These are phyloP conservation scores for Latheticus oryzae DNA, from an alignment of 2,888 invertebrate species.

Conservation along the genomic window DNA sequence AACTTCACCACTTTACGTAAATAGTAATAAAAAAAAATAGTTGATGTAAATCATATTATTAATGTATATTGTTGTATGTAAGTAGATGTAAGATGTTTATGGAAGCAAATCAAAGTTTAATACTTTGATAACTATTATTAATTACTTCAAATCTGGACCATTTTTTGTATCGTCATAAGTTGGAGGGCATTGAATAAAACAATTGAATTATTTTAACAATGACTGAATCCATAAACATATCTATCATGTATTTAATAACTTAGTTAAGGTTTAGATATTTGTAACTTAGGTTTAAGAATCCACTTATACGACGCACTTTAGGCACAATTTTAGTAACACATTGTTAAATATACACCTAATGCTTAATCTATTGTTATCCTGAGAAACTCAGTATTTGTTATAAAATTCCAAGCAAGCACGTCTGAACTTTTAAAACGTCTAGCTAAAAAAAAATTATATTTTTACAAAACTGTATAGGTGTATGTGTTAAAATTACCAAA, in stretches of 20 bases:
- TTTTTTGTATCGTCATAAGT: slow-evolving; percentile 20
- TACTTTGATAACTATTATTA: no score
- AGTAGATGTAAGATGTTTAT: no score
- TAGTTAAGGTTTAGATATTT: slow-evolving; percentile 41
- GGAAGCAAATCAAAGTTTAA: slow-evolving; percentile 8
- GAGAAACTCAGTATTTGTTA: slow-evolving; percentile 53
- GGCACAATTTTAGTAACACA: slow-evolving; percentile 56
- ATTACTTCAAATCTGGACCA: slow-evolving; percentile 21
- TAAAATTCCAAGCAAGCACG: slow-evolving; percentile 46
- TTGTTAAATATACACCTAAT: slow-evolving; percentile 60
- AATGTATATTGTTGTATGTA: no score
- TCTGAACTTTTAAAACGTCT: slow-evolving; percentile 39
- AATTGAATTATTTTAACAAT: slow-evolving; percentile 45
- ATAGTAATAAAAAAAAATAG: no score
- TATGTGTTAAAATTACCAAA: slow-evolving; percentile 34
- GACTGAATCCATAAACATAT: slow-evolving; percentile 59
- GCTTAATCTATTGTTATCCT: slow-evolving; percentile 52
- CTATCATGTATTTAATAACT: slow-evolving; percentile 48
- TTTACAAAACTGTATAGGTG: slow-evolving; percentile 42
- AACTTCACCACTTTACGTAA: no score
- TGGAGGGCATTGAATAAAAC: slow-evolving; percentile 39
- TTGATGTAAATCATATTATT: no score
- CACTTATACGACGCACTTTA: slow-evolving; percentile 54
- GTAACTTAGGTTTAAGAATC: slow-evolving; percentile 41
- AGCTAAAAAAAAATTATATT: slow-evolving; percentile 39